Evolutionary conservation across 2,113 vertebrate species (phyloP).

Genomic region (Saguinus imperator): DNA sequence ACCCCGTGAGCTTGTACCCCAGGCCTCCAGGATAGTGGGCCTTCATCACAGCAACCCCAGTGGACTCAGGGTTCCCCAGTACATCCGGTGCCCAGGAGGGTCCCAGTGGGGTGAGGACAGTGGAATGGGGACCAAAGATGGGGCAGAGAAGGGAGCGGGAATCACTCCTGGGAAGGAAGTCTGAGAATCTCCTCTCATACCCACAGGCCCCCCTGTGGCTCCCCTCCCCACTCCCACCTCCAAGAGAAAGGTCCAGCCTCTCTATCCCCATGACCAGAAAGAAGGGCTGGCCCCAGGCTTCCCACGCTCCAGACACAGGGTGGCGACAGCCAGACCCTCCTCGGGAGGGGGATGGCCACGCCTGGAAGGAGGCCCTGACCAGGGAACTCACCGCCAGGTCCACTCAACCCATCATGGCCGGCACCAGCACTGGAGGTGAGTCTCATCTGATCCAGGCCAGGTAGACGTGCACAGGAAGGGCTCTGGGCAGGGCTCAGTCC

Average conservation of each 20-base stretch:
- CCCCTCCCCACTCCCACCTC: background rate
- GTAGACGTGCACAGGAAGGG: background rate
- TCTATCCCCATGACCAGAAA: background rate
- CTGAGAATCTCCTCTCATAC: background rate
- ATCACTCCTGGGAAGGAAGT: background rate
- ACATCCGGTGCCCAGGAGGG: background rate
- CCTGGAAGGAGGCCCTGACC: too few relatives aligned
- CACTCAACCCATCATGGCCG: too few relatives aligned
- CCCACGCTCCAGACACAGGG: background rate
- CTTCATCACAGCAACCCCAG: background rate
- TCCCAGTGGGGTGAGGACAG: too few relatives aligned
- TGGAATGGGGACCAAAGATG: background rate
- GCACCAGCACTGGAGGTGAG: rapidly evolving
- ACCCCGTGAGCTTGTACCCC: background rate
- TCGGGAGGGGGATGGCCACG: too few relatives aligned
- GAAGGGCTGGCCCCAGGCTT: background rate
- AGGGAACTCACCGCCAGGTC: too few relatives aligned
- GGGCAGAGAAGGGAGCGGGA: too few relatives aligned
- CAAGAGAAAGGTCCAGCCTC: too few relatives aligned
- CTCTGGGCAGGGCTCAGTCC: too few relatives aligned
- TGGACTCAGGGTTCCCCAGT: background rate
- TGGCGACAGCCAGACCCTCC: too few relatives aligned
- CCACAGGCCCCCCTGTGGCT: background rate
- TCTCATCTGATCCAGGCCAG: background rate
- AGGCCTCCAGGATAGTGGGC: background rate